Evolutionary conservation across 2,888 invertebrate genomes (phyloP).

Genomic region (Ctenicera cuprea): DNA sequence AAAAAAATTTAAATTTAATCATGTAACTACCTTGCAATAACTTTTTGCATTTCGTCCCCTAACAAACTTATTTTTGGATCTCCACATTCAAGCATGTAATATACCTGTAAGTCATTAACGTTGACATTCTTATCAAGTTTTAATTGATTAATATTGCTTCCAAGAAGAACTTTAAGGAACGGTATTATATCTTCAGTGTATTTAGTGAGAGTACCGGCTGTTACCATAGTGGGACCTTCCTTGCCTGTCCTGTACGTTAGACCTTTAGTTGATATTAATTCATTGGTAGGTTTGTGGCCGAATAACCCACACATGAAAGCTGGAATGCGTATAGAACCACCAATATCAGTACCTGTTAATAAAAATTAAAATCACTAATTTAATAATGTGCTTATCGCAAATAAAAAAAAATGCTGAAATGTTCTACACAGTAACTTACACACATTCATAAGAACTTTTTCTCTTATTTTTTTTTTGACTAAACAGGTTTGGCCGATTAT

Average conservation of each 20-base stretch:
- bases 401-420: too few relatives aligned
- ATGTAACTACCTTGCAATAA: conserved; percentile 75
- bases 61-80: conserved; percentile 85
- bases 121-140: conserved; percentile 79
- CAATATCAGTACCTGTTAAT: conserved; percentile 87
- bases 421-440: too few relatives aligned
- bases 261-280: conserved; percentile 70
- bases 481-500: too few relatives aligned
- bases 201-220: conserved; percentile 88
- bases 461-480: too few relatives aligned
- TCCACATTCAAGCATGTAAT: conserved; percentile 85
- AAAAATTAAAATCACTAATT: too few relatives aligned
- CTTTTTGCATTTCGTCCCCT: conserved; percentile 78
- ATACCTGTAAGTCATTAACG: conserved; percentile 81
- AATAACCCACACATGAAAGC: conserved; percentile 92
- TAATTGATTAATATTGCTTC: conserved; percentile 74
- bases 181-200: conserved; percentile 88
- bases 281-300: conserved; percentile 85
- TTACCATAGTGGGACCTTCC: conserved; percentile 85
- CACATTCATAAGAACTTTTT: too few relatives aligned
- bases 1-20: not conserved
- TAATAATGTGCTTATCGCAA: too few relatives aligned
- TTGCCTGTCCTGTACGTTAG: conserved; percentile 83
- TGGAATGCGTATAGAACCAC: conserved; percentile 97
- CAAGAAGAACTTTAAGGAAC: conserved; percentile 80